Evolutionary conservation across 1,140 invertebrate genomes (phyloP).

Genomic region (Papilio xuthus): DNA sequence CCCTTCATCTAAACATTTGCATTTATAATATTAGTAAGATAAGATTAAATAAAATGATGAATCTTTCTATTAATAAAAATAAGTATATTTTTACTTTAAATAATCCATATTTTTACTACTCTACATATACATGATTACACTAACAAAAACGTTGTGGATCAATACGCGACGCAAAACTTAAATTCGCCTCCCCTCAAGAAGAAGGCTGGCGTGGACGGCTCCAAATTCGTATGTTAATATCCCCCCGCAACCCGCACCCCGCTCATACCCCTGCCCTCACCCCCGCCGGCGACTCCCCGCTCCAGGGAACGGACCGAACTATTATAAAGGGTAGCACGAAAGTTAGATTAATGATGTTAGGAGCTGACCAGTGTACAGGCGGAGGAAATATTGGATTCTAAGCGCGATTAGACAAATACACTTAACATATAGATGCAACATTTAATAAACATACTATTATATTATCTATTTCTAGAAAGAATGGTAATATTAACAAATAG

Average conservation of each 20-base stretch:
- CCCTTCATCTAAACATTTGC: too few relatives aligned
- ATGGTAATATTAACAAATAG: too few relatives aligned
- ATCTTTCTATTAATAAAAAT: too few relatives aligned
- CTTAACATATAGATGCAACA: too few relatives aligned
- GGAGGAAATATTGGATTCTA: constrained; percentile 43
- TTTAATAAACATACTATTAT: not conserved
- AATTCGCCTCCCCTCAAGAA: constrained; percentile 73
- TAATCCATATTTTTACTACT: not conserved
- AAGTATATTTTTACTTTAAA: too few relatives aligned
- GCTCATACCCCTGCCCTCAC: constrained; percentile 45
- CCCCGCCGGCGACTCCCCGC: constrained; percentile 48
- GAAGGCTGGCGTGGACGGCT: constrained; percentile 64
- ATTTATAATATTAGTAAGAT: too few relatives aligned
- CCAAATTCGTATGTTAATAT: constrained; percentile 80
- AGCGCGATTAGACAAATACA: not conserved
- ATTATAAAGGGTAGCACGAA: constrained; percentile 81
- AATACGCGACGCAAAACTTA: constrained; percentile 78
- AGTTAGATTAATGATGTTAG: constrained; percentile 82
- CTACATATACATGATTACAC: constrained; percentile 57
- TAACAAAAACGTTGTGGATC: constrained; percentile 68
- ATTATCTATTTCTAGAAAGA: too few relatives aligned
- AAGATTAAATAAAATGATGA: too few relatives aligned
- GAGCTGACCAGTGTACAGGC: constrained; percentile 72
- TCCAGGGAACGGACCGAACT: constrained; percentile 73
- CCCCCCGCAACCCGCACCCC: constrained; percentile 45